Evolutionary conservation across 2,113 vertebrate species (phyloP).

Genomic region (Thinocorus orbignyianus): DNA sequence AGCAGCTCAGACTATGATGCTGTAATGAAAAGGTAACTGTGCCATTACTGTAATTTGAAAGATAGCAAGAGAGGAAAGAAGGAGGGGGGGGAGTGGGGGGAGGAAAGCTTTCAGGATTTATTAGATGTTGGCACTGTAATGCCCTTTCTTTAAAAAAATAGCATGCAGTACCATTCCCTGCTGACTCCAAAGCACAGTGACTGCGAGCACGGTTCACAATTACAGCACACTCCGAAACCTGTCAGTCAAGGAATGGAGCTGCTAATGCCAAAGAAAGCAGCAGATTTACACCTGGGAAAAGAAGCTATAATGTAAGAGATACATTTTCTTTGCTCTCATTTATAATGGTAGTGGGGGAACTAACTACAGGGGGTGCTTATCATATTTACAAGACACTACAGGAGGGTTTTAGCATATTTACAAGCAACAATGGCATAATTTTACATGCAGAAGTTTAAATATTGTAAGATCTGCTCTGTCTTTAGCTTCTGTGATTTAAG

Average conservation of each 20-base stretch:
- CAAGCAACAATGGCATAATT: slow-evolving; percentile 40
- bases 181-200: slow-evolving; percentile 42
- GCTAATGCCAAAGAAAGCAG: slow-evolving; percentile 41
- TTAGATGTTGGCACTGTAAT: not conserved
- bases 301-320: slow-evolving; percentile 24
- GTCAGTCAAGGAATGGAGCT: not conserved
- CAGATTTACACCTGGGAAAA: slow-evolving; percentile 11
- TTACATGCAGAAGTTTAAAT: slow-evolving; percentile 54
- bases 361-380: slow-evolving; percentile 52
- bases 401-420: slow-evolving; percentile 65
- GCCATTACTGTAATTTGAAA: slow-evolving; percentile 17
- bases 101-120: slow-evolving; percentile 14
- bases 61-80: not conserved
- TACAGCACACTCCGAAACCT: not conserved
- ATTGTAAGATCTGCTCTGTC: not conserved
- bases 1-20: not conserved
- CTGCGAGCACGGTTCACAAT: not conserved
- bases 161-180: not conserved
- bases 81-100: too few species aligned
- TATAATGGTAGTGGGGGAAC: not conserved
- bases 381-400: slow-evolving; percentile 61
- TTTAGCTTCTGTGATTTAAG: slow-evolving; percentile 24
- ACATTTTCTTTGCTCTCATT: slow-evolving; percentile 42
- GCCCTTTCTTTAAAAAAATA: slow-evolving; percentile 37
- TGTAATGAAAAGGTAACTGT: not conserved